Evolutionary conservation across 2,113 vertebrate genomes (phyloP).

Genomic region (Heteronetta atricapilla): DNA sequence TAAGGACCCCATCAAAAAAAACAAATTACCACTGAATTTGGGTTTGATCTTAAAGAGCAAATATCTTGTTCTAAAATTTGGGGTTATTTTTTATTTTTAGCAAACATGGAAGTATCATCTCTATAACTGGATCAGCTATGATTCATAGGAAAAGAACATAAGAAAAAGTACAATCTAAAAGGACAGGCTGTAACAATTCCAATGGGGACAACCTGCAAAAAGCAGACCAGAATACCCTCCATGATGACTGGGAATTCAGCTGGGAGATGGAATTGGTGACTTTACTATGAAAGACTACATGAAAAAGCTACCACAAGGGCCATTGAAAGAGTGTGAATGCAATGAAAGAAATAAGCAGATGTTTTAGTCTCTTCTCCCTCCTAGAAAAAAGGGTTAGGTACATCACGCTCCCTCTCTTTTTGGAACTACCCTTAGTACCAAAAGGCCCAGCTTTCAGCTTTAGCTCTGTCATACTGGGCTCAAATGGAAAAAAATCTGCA

Average conservation of each 20-base stretch:
- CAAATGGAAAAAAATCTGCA: not conserved
- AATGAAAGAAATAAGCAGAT: not conserved
- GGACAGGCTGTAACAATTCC: slow-evolving; percentile 38
- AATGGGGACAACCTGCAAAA: slow-evolving; percentile 29
- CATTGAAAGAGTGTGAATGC: not conserved
- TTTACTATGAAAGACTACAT: not conserved
- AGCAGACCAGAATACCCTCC: slow-evolving; percentile 15
- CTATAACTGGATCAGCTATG: slow-evolving; percentile 51
- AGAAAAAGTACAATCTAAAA: slow-evolving; percentile 49
- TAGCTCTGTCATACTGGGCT: not conserved
- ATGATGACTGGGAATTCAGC: not conserved
- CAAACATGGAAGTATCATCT: slow-evolving; percentile 36
- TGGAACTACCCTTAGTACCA: not conserved
- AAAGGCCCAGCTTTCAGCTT: not conserved
- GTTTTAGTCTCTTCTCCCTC: not conserved
- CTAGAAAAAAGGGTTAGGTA: not conserved
- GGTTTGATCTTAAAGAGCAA: slow-evolving; percentile 3
- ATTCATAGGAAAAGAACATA: slow-evolving; percentile 46
- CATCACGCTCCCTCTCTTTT: not conserved
- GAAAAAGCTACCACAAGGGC: not conserved
- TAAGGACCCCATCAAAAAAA: not conserved
- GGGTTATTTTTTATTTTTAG: slow-evolving; percentile 62
- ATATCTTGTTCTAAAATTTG: slow-evolving; percentile 33
- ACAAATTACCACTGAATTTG: not conserved
- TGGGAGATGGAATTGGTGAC: not conserved